Base-by-base conservation (phyloP, 2,797 vertebrate species). In the Psittacula echo region DNA sequence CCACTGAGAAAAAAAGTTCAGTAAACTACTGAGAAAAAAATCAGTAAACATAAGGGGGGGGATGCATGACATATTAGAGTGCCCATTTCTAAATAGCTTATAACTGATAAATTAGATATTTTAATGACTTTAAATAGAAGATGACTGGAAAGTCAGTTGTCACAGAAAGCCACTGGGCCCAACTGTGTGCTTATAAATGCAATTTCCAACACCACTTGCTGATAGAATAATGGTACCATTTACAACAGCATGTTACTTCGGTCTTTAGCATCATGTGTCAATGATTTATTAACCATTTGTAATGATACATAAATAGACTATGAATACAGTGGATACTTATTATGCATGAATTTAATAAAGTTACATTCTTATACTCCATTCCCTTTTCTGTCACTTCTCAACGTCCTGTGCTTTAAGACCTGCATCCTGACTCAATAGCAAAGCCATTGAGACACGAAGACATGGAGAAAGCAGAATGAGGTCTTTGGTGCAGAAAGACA, bases 271-370 rank as follows among this genome's bases (percentile, higher is more conserved):
- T 56, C 8, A 26, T 51, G 7, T 67, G 78, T 66, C 91, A 86
- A 89, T 75, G 87, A 87, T 91, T 85, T 95, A 70, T 76, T 84
- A 84, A 84, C 42, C 30, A 91, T 30, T 51, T 81, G 16, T 41
- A 90, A 93, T 24, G 54, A 73, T 83, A 60, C 17, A 70, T 56
- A 84, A 92, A 85, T 80, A 34, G 50, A 83, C 32, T 10, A 2
- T 48, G 50, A 84, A 78, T 90, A 67, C 20, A 37, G 26, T 6
- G 5, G 11, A 13, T 68, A 19, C 29, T 90, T 47, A 48, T 76
- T 78, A 62, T 5, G 1, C 22, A 68, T 32, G 7, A 77, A 53
- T 85, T 89, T 65, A 64, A 64, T 29, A 51, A 90, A 73, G 8
- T 47, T 95, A 5, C 66, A 51, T n/a, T 58, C 11, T 30, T 41